phyloP scores from a whole-genome alignment of 2,888 invertebrate genomes.

The Stenodera caucasica region DNA sequence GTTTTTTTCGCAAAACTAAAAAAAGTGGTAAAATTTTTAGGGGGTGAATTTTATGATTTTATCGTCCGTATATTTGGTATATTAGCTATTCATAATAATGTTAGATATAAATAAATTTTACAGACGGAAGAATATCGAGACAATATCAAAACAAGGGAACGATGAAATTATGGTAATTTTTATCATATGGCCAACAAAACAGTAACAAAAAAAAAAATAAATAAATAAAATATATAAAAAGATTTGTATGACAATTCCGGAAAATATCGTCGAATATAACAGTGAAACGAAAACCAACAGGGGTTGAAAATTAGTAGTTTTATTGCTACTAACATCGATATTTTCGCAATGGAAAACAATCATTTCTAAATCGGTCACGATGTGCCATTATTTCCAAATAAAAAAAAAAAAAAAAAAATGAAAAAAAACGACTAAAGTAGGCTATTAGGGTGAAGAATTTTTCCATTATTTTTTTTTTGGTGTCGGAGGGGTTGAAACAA shows the following conservation, averaged over 20 bases:
- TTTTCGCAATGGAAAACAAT: background rate
- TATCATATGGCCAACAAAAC: background rate
- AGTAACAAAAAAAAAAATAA: background rate
- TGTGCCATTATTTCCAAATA: background rate
- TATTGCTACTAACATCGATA: no score
- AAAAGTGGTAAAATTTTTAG: no score
- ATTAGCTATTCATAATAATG: background rate
- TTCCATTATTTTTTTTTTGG: background rate
- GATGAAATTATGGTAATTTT: background rate
- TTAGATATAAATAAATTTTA: background rate
- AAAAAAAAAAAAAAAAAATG: no score
- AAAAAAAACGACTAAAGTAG: background rate
- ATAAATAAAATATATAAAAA: background rate
- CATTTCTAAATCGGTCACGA: constrained; percentile 1
- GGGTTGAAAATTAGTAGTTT: background rate
- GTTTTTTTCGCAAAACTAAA: no score
- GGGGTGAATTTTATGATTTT: background rate
- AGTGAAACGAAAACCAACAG: background rate
- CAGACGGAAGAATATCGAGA: background rate
- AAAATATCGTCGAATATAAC: no score
- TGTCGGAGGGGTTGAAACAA: background rate
- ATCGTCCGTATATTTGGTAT: background rate
- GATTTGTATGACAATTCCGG: no score
- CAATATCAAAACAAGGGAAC: background rate
- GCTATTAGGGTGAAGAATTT: no score